Evolutionary conservation across 2,797 vertebrate species (phyloP).

Genomic region (Centroberyx gerrardi): DNA sequence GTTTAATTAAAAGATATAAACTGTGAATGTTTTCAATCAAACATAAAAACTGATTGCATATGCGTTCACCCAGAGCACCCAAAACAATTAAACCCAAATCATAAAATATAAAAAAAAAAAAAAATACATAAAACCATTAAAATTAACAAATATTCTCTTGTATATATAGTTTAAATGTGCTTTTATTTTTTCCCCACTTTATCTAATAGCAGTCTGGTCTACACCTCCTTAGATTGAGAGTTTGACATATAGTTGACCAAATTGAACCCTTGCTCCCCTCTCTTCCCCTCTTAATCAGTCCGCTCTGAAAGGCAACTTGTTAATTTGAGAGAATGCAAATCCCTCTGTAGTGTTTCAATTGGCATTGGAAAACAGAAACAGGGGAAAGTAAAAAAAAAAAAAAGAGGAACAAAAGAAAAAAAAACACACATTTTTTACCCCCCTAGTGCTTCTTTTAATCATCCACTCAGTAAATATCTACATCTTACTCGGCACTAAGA

Average conservation of each 20-base stretch:
- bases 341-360: slow-evolving; percentile 53
- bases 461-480: slow-evolving; percentile 84
- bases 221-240: slow-evolving; percentile 60
- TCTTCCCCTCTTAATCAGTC: slow-evolving; percentile 35
- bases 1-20: slow-evolving; percentile 84
- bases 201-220: slow-evolving; percentile 71
- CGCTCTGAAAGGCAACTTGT: slow-evolving; percentile 68
- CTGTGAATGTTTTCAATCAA: slow-evolving; percentile 81
- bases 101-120: slow-evolving; percentile 78
- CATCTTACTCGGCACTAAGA: slow-evolving; percentile 81
- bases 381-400: slow-evolving; percentile 20
- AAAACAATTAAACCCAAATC: slow-evolving; percentile 83
- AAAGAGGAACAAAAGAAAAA: slow-evolving; percentile 3
- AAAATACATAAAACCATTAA: slow-evolving; percentile 81
- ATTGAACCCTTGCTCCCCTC: slow-evolving; percentile 54
- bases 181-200: slow-evolving; percentile 77
- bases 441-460: slow-evolving; percentile 79
- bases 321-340: slow-evolving; percentile 41
- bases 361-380: slow-evolving; percentile 42
- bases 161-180: slow-evolving; percentile 88
- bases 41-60: slow-evolving; percentile 87
- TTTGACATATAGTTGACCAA: slow-evolving; percentile 25
- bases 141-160: slow-evolving; percentile 89
- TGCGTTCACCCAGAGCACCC: slow-evolving; percentile 86
- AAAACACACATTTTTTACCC: slow-evolving; percentile 55